phyloP scores from a whole-genome alignment of 2,113 vertebrate genomes.

The Todiramphus saurophagus region DNA sequence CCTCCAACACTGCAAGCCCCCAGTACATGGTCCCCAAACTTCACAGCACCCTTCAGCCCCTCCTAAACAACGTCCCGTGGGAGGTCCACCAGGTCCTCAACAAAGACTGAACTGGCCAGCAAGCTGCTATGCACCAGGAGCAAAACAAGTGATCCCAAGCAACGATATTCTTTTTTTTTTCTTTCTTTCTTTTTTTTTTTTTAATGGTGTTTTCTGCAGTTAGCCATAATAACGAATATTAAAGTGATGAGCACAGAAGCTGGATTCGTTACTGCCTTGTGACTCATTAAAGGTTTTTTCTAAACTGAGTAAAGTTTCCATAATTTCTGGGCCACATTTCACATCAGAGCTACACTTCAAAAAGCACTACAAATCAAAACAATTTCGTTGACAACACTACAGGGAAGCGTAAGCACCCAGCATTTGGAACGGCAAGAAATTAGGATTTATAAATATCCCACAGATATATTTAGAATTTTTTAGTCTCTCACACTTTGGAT shows the following conservation, averaged over 20 bases:
- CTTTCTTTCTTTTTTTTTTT: too few relatives aligned
- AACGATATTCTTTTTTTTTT: not conserved
- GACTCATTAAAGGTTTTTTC: constrained; percentile 36
- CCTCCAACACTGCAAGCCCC: not conserved
- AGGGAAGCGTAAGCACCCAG: not conserved
- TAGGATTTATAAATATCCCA: not conserved
- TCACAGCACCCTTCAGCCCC: not conserved
- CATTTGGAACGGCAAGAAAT: not conserved
- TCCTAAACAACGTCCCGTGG: rapidly evolving
- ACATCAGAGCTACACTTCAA: not conserved
- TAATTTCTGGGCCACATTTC: not conserved
- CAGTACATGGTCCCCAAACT: not conserved
- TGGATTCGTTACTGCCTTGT: constrained; percentile 23
- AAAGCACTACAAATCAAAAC: constrained; percentile 41
- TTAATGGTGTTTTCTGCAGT: not conserved
- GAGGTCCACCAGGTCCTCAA: not conserved
- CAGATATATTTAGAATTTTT: not conserved
- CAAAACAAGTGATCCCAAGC: not conserved
- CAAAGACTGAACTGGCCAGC: not conserved
- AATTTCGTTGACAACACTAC: not conserved
- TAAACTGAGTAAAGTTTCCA: constrained; percentile 15
- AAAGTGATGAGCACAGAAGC: not conserved
- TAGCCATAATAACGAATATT: not conserved
- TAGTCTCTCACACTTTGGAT: not conserved
- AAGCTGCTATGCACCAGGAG: not conserved